phyloP scores from a whole-genome alignment of 2,113 vertebrate species.

The Ardeotis arabs region DNA sequence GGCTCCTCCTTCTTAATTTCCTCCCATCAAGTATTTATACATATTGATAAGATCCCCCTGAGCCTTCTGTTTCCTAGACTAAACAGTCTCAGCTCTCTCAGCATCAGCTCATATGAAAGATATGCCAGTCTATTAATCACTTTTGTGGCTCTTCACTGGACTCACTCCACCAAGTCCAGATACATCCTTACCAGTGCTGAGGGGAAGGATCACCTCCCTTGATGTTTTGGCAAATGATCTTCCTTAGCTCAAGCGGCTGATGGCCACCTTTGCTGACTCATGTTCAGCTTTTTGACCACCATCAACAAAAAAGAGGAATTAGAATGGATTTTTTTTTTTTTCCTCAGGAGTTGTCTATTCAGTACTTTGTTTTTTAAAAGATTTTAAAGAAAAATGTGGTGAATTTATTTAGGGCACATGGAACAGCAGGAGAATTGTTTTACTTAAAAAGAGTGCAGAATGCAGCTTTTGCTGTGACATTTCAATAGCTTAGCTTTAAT shows the following conservation, averaged over 20 bases:
- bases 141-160: not conserved
- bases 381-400: not conserved
- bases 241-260: not conserved
- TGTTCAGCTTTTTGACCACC: not conserved
- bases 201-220: not conserved
- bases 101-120: not conserved
- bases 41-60: too few species aligned
- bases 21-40: not conserved
- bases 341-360: not conserved
- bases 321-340: not conserved
- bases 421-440: not conserved
- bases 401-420: not conserved
- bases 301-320: not conserved
- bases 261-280: not conserved
- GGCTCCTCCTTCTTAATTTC: not conserved
- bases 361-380: not conserved
- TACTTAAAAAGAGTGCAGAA: not conserved
- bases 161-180: not conserved
- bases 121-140: too few species aligned
- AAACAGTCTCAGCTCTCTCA: not conserved
- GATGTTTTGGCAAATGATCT: not conserved
- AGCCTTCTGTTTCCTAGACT: too few species aligned
- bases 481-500: not conserved
- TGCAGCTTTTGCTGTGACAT: not conserved
- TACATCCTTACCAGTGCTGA: not conserved